These are phyloP conservation scores for Chitala chitala DNA, from an alignment of 2,113 vertebrate genomes.

Conservation along the genomic window DNA sequence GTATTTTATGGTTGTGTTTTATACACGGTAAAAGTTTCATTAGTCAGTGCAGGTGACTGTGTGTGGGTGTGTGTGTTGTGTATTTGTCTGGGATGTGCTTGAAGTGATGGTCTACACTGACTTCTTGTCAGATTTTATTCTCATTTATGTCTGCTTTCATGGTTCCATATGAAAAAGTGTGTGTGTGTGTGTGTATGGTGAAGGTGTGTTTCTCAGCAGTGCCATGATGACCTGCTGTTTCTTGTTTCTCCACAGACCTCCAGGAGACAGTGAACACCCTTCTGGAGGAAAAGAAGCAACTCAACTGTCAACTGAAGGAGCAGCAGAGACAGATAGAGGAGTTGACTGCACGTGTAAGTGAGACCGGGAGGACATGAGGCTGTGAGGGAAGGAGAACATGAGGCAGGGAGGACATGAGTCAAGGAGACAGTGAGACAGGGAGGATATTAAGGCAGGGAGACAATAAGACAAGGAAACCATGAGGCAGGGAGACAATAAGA, in stretches of 20 bases:
- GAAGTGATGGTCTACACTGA: too few species aligned
- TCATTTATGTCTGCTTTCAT: too few species aligned
- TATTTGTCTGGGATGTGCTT: background rate
- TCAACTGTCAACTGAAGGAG: constrained; percentile 63
- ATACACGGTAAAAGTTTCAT: too few species aligned
- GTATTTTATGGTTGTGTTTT: background rate
- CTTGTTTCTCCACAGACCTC: constrained; percentile 50
- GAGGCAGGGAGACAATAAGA: too few species aligned
- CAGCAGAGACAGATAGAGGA: constrained; percentile 61
- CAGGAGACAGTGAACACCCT: constrained; percentile 58
- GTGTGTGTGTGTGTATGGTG: background rate
- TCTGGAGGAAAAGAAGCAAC: constrained; percentile 68
- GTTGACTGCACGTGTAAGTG: constrained; percentile 53
- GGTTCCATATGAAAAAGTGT: too few species aligned
- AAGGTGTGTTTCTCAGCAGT: background rate
- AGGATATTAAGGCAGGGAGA: background rate
- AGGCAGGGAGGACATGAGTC: background rate
- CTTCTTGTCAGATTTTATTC: too few species aligned
- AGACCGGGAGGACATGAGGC: background rate
- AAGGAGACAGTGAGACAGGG: background rate
- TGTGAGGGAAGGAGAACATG: background rate
- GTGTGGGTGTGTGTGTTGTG: background rate
- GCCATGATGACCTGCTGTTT: background rate
- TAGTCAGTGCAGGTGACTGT: background rate
- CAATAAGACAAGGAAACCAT: too few species aligned